Conservation (phyloP, 1,140 invertebrate species). For the Trialeurodes vaporariorum region DNA sequence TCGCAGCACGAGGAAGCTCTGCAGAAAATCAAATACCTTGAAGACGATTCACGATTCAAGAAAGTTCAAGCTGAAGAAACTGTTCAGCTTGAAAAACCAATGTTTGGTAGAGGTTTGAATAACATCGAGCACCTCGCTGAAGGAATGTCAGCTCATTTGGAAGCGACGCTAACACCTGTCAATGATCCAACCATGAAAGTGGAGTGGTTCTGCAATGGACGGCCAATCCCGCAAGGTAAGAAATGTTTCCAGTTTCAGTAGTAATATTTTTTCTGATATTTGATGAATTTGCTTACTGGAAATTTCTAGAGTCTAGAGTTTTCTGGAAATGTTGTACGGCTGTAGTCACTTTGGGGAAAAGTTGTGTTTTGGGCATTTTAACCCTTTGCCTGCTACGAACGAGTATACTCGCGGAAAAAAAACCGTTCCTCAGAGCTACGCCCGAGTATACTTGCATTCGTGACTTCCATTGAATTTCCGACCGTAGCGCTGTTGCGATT, state of each 20-base stretch:
- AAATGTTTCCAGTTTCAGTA: constrained; percentile 12
- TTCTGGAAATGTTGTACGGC: too few species aligned
- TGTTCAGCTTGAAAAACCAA: constrained; percentile 66
- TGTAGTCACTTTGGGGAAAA: too few species aligned
- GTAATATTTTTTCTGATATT: not conserved
- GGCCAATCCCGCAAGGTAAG: constrained; percentile 68
- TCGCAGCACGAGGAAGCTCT: constrained; percentile 90
- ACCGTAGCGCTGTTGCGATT: too few species aligned
- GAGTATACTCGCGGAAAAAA: too few species aligned
- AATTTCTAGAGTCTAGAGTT: too few species aligned
- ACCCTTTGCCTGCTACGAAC: too few species aligned
- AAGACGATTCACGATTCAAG: constrained; percentile 70
- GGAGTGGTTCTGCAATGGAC: constrained; percentile 89
- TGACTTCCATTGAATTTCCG: too few species aligned
- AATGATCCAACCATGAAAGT: constrained; percentile 92
- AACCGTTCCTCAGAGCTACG: too few species aligned
- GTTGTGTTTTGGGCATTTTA: too few species aligned
- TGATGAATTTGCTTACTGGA: constrained; percentile 14
- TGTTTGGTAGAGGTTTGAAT: constrained; percentile 76
- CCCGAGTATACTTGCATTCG: too few species aligned
- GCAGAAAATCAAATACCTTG: constrained; percentile 81
- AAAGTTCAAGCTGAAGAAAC: constrained; percentile 56
- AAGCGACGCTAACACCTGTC: constrained; percentile 86
- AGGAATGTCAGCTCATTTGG: constrained; percentile 84
- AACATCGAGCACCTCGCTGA: constrained; percentile 71